A percentile compares a stretch with the other conserved stretches of the same genome.
Conservation (phyloP, 2,113 vertebrate species). For the Grammomys surdaster region DNA sequence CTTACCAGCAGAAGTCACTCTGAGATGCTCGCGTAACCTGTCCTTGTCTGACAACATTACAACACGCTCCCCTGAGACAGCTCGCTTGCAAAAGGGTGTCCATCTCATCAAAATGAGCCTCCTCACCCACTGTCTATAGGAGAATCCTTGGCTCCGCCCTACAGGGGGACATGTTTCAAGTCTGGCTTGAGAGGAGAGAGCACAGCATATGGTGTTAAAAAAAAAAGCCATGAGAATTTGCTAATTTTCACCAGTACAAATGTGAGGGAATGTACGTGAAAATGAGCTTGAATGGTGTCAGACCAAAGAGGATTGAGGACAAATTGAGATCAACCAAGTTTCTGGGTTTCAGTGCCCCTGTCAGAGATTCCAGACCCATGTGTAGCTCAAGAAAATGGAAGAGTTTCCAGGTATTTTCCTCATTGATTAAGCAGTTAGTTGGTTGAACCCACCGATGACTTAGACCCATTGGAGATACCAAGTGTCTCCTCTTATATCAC, state of each 20-base stretch:
- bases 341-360: fast-evolving
- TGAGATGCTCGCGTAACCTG: neutral
- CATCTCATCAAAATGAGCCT: neutral
- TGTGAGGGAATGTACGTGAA: neutral
- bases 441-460: neutral
- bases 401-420: neutral
- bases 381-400: neutral
- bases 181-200: neutral
- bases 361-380: neutral
- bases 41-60: neutral
- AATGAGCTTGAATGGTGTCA: slow-evolving; percentile 46
- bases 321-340: neutral
- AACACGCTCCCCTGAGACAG: fast-evolving
- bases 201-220: neutral
- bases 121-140: neutral
- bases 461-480: neutral
- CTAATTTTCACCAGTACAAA: slow-evolving; percentile 61
- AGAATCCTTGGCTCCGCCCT: neutral
- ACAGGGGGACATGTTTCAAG: neutral
- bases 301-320: neutral
- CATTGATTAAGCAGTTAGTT: neutral
- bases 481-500: fast-evolving
- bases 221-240: neutral
- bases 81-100: neutral
- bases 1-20: fast-evolving